phyloP scores from a whole-genome alignment of 2,888 invertebrate species.

The Anaspis maculata region DNA sequence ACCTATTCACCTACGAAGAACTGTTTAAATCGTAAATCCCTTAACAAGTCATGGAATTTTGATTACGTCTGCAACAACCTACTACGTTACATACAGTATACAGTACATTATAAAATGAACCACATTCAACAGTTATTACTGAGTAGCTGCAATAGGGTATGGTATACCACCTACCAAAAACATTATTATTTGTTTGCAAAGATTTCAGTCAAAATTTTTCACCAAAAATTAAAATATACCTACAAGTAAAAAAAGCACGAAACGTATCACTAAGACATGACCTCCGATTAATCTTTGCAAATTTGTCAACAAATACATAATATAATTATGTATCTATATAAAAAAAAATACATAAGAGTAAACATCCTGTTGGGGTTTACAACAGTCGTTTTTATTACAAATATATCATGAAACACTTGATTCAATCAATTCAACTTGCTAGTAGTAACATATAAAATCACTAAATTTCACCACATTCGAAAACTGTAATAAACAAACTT shows the following conservation, averaged over 20 bases:
- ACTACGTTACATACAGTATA: conserved; percentile 38
- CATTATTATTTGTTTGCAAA: conserved; percentile 4
- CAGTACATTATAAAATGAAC: conserved; percentile 39
- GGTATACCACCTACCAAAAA: conserved; percentile 23
- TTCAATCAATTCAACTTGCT: no score
- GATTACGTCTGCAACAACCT: conserved; percentile 27
- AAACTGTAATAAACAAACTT: conserved; percentile 18
- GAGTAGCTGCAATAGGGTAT: conserved; percentile 28
- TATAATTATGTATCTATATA: conserved; percentile 6
- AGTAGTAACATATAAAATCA: conserved; percentile 19
- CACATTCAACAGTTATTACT: conserved; percentile 38
- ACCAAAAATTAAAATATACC: conserved; percentile 6
- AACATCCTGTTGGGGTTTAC: conserved; percentile 31
- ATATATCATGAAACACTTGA: conserved; percentile 20
- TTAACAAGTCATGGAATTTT: conserved; percentile 20
- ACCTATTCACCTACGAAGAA: conserved; percentile 17
- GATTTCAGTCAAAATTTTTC: conserved; percentile 16
- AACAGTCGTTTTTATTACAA: conserved; percentile 30
- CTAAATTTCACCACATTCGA: conserved; percentile 25
- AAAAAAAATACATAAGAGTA: conserved; percentile 20
- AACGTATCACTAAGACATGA: conserved; percentile 25
- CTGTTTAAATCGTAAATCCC: conserved; percentile 23
- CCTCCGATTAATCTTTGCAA: conserved; percentile 19
- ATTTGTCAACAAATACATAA: conserved; percentile 10
- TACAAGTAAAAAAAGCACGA: conserved; percentile 10